phyloP scores from a whole-genome alignment of 2,113 vertebrate genomes.

The Galbula dea region DNA sequence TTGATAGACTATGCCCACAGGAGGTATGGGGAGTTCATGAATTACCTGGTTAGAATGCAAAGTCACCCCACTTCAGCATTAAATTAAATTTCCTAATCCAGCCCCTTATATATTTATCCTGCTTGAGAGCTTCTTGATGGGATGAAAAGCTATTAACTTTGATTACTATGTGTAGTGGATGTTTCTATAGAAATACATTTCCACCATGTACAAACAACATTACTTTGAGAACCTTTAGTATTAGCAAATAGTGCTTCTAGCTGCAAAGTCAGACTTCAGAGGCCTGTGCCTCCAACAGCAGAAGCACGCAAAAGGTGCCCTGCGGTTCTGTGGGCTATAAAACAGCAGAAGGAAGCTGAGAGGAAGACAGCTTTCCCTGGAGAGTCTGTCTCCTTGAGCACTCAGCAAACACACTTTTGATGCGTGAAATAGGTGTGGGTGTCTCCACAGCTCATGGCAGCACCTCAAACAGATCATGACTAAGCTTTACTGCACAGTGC shows the following conservation, averaged over 20 bases:
- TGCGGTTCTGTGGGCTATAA: neutral
- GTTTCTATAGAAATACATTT: neutral
- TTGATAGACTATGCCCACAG: neutral
- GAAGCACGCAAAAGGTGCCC: neutral
- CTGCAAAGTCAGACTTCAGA: neutral
- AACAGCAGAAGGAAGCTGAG: neutral
- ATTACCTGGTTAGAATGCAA: conserved; percentile 6
- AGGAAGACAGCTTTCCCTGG: neutral
- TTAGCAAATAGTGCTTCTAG: neutral
- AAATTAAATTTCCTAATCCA: conserved; percentile 18
- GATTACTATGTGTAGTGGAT: neutral
- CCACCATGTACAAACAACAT: neutral
- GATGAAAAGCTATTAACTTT: neutral
- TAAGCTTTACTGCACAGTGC: neutral
- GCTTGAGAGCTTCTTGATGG: neutral
- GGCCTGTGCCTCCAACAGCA: neutral
- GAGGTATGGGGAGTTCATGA: neutral
- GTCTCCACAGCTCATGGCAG: neutral
- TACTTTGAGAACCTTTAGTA: neutral
- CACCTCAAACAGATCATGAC: neutral
- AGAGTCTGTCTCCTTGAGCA: neutral
- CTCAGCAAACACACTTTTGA: neutral
- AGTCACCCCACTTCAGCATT: neutral
- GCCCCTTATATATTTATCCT: neutral
- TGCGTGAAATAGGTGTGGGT: neutral